Evolutionary conservation across 2,888 invertebrate species (phyloP), one percentile per base, ranked within the genome.

Genomic region (Sussaba pulchella): DNA sequence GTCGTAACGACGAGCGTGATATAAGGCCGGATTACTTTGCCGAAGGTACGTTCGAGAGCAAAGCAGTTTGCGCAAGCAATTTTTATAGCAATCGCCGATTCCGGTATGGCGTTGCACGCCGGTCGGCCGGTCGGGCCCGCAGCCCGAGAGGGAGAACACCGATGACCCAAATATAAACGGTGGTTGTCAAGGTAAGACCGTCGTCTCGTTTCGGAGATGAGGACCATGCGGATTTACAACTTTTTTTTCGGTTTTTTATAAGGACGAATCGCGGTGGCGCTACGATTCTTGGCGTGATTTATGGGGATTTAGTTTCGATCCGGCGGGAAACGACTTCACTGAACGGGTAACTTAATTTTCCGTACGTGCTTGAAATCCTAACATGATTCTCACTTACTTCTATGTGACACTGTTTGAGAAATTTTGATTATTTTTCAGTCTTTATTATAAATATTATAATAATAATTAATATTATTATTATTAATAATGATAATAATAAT

Each of bases 131-230:
- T 78, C 71, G 83, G 39, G 41, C 52, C 50, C 72, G 74, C 67
- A 66, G 61, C 43, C 43, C 72, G 54, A 72, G 52, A 54, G 61
- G 24, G 43, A 78, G 74, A 69, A 73, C 82, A 71, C n/a, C 81
- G 74, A 76, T 85, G 88, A 88, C 88, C 90, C 84, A 86, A 87
- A 87, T 88, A 85, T 82, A 81, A 78, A 47, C 72, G 66, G 66
- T 76, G 75, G 71, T 79, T 82, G 83, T 86, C 88, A 88, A 88
- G 89, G 88, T 84, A 74, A 6, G 83, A 74, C 82, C 80, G 75
- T 66, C 69, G 67, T 63, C 73, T 69, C 67, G 61, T 12, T 73
- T 47, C 72, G 77, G 81, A 74, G 76, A 79, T 82, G 69, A 72
- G 75, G 71, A 77, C 67, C 73, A 77, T 81, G 81, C 81, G 73